phyloP scores from a whole-genome alignment of 2,113 vertebrate genomes.

The Bufo bufo region DNA sequence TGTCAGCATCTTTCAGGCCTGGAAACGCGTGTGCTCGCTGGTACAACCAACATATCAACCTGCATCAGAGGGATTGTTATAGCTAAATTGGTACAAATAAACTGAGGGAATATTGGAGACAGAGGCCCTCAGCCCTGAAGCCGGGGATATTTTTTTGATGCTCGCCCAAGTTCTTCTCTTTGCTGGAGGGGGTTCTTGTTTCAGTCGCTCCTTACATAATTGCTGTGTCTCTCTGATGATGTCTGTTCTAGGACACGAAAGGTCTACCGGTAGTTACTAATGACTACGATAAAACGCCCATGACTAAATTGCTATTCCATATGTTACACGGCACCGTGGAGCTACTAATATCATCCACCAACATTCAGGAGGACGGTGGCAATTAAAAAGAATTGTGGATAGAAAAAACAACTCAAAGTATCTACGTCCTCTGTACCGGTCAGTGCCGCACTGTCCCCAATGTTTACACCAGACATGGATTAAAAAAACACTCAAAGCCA shows the following conservation, averaged over 20 bases:
- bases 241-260: not conserved
- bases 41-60: constrained; percentile 15
- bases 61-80: constrained; percentile 18
- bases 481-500: not conserved
- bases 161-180: not conserved
- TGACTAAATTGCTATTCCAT: not conserved
- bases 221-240: not conserved
- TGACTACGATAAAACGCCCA: not conserved
- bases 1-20: constrained; percentile 17
- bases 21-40: not conserved
- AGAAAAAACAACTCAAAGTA: not conserved
- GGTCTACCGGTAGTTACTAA: not conserved
- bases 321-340: not conserved
- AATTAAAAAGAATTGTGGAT: not conserved
- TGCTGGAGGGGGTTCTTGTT: not conserved
- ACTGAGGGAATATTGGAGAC: not conserved
- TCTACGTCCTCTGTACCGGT: not conserved
- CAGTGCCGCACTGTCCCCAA: not conserved
- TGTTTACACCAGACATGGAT: not conserved
- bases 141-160: not conserved
- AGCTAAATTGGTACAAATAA: constrained; percentile 29
- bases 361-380: not conserved
- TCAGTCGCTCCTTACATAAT: not conserved
- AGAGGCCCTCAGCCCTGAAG: not conserved
- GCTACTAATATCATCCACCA: not conserved